Evolutionary conservation across 2,888 invertebrate genomes (phyloP).

Genomic region (Noctua comes): DNA sequence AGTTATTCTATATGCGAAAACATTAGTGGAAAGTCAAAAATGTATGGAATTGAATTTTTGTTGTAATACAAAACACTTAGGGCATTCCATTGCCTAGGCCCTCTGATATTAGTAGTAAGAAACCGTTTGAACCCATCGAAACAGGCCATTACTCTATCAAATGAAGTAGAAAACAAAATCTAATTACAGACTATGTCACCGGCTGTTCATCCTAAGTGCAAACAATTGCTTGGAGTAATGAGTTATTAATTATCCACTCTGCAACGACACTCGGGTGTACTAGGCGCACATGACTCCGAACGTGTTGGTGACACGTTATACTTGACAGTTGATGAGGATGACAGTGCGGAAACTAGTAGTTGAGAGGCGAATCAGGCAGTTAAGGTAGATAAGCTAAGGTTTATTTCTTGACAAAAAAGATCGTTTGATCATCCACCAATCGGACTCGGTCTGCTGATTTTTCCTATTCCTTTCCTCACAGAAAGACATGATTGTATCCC

Average conservation of each 20-base stretch:
- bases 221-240: conserved; percentile 31
- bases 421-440: background rate
- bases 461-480: no score
- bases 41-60: background rate
- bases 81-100: background rate
- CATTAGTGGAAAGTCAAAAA: background rate
- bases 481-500: no score
- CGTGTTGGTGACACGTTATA: conserved; percentile 31
- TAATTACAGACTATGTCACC: conserved; percentile 7
- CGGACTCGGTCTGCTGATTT: background rate
- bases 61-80: background rate
- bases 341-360: background rate
- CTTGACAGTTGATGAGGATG: conserved; percentile 15
- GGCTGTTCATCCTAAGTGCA: background rate
- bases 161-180: background rate
- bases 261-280: background rate
- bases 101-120: background rate
- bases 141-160: background rate
- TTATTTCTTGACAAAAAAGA: background rate
- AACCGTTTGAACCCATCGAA: background rate
- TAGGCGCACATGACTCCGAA: conserved; percentile 20
- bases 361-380: background rate
- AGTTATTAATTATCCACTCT: conserved; percentile 46
- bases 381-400: background rate
- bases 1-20: background rate